Percentiles rank a stretch among this genome's conserved stretches.
phyloP scores from a whole-genome alignment of 37 sponge, comb jelly and placozoan genomes.

The Geodia barretti region DNA sequence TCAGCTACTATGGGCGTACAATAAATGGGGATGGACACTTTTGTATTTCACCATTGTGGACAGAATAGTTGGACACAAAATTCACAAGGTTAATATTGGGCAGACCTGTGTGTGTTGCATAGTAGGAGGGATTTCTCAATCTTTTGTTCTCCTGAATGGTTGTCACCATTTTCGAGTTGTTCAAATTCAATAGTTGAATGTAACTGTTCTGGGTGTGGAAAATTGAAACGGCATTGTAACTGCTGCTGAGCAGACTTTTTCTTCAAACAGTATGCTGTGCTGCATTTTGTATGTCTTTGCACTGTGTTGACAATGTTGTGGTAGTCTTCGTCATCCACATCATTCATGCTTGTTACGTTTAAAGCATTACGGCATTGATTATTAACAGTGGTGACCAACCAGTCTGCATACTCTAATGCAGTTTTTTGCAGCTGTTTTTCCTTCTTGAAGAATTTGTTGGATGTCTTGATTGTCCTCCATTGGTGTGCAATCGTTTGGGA shows the following conservation, averaged over 20 bases:
- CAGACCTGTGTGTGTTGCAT: background rate
- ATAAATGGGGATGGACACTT: constrained; percentile 9
- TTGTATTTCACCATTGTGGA: background rate
- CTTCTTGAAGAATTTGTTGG: constrained; percentile 1
- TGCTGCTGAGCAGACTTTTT: background rate
- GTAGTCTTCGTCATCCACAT: constrained; percentile 9
- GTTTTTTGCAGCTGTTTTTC: background rate
- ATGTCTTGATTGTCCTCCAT: no score
- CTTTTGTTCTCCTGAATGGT: no score
- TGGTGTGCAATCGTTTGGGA: no score
- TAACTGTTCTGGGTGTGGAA: background rate
- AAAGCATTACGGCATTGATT: background rate
- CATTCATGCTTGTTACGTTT: background rate
- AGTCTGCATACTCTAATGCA: constrained; percentile 11
- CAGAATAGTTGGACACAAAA: constrained; percentile 4
- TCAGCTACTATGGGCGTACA: constrained; percentile 28
- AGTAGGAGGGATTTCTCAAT: no score
- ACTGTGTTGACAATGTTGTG: constrained; percentile 11
- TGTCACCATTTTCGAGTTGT: constrained; percentile 8
- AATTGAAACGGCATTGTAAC: constrained; percentile 22
- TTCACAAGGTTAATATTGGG: background rate
- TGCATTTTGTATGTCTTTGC: constrained; percentile 26
- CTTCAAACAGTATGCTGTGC: constrained; percentile 30
- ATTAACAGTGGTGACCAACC: constrained; percentile 28
- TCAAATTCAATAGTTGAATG: constrained; percentile 14